Conservation (phyloP, 2,797 vertebrate genomes). For the Mionectes olivaceus region DNA sequence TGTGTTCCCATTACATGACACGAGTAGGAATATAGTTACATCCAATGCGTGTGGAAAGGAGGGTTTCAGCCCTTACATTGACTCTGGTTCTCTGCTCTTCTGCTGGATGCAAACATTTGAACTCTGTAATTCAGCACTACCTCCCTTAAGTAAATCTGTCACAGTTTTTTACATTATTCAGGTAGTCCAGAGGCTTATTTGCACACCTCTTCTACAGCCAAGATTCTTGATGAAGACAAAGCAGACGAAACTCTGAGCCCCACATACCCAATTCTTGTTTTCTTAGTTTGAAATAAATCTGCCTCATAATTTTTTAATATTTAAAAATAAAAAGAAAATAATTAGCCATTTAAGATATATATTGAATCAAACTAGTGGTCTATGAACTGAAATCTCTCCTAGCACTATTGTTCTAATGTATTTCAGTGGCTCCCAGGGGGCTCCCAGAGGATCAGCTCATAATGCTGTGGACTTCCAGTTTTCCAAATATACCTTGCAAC, state of each 20-base stretch:
- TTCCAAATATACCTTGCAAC: not conserved
- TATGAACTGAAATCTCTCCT: not conserved
- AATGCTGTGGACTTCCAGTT: not conserved
- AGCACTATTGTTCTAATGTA: not conserved
- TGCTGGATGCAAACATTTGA: not conserved
- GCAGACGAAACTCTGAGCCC: not conserved
- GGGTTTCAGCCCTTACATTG: not conserved
- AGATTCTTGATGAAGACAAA: not conserved
- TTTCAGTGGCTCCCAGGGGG: not conserved
- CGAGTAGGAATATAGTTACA: not conserved
- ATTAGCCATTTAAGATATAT: not conserved
- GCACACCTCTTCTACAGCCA: not conserved
- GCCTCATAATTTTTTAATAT: not conserved
- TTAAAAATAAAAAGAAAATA: slow-evolving; percentile 14
- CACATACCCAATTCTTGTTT: not conserved
- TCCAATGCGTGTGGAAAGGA: not conserved
- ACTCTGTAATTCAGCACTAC: not conserved
- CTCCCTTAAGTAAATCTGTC: not conserved
- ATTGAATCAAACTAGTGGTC: not conserved
- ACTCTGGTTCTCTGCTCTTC: not conserved
- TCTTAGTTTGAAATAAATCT: slow-evolving; percentile 17
- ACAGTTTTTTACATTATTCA: not conserved
- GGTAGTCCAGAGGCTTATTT: not conserved
- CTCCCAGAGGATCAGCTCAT: not conserved
- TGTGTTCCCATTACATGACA: not conserved